Conservation (phyloP, 1,140 invertebrate species). For the Drosophila burlai region DNA sequence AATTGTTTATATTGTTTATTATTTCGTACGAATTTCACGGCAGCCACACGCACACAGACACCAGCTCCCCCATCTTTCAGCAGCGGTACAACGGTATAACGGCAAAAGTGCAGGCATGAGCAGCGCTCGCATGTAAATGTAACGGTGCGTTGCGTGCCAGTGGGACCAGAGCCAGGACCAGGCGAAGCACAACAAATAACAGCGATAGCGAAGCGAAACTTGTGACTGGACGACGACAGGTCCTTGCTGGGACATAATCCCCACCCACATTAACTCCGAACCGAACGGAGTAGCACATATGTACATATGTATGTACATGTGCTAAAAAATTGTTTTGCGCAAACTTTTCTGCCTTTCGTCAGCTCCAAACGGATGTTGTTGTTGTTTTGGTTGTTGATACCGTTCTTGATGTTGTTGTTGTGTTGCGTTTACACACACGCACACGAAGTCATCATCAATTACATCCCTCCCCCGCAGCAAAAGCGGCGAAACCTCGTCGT, state of each 20-base stretch:
- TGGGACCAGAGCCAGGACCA: not conserved
- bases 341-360: slow-evolving; percentile 18
- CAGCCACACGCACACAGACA: not conserved
- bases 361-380: slow-evolving; percentile 1
- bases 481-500: slow-evolving; percentile 27
- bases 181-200: slow-evolving; percentile 11
- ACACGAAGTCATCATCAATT: slow-evolving; percentile 53
- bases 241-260: slow-evolving; percentile 18
- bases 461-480: slow-evolving; percentile 20
- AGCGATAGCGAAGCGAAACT: slow-evolving; percentile 1
- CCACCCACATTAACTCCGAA: slow-evolving; percentile 9
- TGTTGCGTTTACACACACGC: slow-evolving; percentile 19
- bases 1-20: slow-evolving; percentile 40
- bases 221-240: slow-evolving; percentile 12
- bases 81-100: not conserved
- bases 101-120: slow-evolving; percentile 7
- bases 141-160: slow-evolving; percentile 7
- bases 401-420: slow-evolving; percentile 8
- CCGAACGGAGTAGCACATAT: slow-evolving; percentile 2
- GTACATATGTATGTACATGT: not conserved
- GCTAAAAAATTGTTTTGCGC: slow-evolving; percentile 45
- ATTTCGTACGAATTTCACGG: slow-evolving; percentile 24
- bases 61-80: not conserved
- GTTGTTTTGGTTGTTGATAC: slow-evolving; percentile 33
- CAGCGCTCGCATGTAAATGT: slow-evolving; percentile 5